phyloP scores from a whole-genome alignment of 2,888 invertebrate species.

The Athalia rosae region DNA sequence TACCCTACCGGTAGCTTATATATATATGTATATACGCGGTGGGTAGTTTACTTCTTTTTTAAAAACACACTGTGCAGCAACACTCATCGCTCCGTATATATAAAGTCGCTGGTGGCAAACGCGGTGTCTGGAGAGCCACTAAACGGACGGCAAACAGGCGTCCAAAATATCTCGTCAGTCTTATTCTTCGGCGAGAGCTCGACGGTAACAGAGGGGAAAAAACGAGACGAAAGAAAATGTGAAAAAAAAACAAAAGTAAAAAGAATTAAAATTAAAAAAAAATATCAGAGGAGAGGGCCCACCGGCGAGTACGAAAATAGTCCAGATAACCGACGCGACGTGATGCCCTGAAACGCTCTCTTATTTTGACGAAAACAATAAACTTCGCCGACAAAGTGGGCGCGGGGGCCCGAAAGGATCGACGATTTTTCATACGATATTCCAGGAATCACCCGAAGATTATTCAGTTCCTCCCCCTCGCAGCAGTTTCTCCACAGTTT shows the following conservation, averaged over 20 bases:
- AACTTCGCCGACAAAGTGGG: constrained; percentile 61
- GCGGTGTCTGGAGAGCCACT: background rate
- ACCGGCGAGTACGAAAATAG: constrained; percentile 52
- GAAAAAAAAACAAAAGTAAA: constrained; percentile 43
- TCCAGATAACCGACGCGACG: constrained; percentile 31
- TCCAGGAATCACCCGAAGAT: background rate
- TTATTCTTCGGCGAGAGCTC: background rate
- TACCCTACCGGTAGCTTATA: no score
- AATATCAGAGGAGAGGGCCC: background rate
- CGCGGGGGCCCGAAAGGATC: constrained; percentile 33
- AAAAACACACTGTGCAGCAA: constrained; percentile 2
- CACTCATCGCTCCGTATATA: background rate
- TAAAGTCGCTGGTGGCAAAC: background rate
- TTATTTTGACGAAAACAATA: constrained; percentile 42
- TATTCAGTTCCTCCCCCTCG: constrained; percentile 18
- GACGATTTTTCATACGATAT: background rate
- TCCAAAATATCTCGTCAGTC: constrained; percentile 52
- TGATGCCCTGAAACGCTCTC: constrained; percentile 8
- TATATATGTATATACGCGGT: no score
- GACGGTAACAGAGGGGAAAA: background rate
- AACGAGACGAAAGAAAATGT: background rate
- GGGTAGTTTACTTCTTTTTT: constrained; percentile 42
- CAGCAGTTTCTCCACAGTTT: constrained; percentile 47
- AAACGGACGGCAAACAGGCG: constrained; percentile 37
- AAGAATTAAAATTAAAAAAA: background rate